phyloP scores from a whole-genome alignment of 2,113 vertebrate species.

The Lophius piscatorius region DNA sequence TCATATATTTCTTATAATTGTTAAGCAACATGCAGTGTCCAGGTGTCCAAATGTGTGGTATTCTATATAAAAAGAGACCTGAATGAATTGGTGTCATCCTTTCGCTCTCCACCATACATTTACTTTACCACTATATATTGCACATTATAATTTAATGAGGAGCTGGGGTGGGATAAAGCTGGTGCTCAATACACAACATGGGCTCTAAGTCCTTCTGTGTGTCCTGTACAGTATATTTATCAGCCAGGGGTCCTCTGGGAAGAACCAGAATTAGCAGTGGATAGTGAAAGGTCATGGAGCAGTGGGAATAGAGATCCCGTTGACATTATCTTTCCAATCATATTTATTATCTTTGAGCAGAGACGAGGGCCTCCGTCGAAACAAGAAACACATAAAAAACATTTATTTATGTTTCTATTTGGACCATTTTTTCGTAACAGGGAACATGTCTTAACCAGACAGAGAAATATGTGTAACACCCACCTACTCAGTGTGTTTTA shows the following conservation, averaged over 20 bases:
- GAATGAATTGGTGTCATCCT: conserved; percentile 27
- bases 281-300: conserved; percentile 72
- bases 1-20: conserved; percentile 6
- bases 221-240: conserved; percentile 62
- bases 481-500: too few relatives aligned
- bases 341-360: conserved; percentile 62
- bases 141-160: conserved; percentile 51
- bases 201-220: conserved; percentile 28
- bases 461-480: too few relatives aligned
- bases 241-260: conserved; percentile 64
- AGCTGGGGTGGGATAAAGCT: conserved; percentile 19
- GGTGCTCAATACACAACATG: conserved; percentile 5
- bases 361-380: conserved; percentile 40
- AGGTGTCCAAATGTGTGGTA: conserved; percentile 5
- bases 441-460: conserved; percentile 1
- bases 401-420: too few relatives aligned
- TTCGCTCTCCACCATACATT: conserved; percentile 9
- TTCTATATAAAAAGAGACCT: conserved; percentile 9
- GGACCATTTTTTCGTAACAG: conserved; percentile 5
- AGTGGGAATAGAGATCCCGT: conserved; percentile 71
- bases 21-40: conserved; percentile 8
- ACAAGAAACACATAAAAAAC: conserved; percentile 48
- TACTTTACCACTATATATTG: neutral
- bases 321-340: conserved; percentile 62
- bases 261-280: conserved; percentile 75